A percentile compares a stretch with the other conserved stretches of the same genome.
These are phyloP conservation scores for Engraulis encrasicolus DNA, from an alignment of 2,113 vertebrate species.

Conservation along the genomic window DNA sequence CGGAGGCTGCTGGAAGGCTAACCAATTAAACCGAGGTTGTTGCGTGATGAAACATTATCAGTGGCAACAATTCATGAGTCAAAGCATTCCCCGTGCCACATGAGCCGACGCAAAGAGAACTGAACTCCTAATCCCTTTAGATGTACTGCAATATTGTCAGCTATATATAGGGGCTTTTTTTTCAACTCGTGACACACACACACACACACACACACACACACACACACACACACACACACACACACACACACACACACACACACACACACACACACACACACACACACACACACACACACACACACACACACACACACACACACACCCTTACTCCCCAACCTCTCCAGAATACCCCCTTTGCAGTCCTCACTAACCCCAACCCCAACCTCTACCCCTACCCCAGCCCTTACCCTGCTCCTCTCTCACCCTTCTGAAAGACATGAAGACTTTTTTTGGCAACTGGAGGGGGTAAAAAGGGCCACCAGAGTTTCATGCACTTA, in stretches of 20 bases:
- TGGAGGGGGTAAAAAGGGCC: constrained; percentile 65
- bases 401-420: constrained; percentile 48
- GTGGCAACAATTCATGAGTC: constrained; percentile 98
- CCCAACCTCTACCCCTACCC: no score
- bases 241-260: no score
- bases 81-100: constrained; percentile 92
- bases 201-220: no score
- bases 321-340: neutral
- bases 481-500: constrained; percentile 66
- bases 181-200: constrained; percentile 3
- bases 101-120: constrained; percentile 87
- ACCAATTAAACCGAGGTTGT: constrained; percentile 88
- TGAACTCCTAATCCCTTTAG: constrained; percentile 85
- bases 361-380: no score
- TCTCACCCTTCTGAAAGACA: constrained; percentile 68
- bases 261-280: no score
- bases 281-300: no score
- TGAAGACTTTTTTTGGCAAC: constrained; percentile 60
- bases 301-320: no score
- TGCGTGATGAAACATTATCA: constrained; percentile 97
- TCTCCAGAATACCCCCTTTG: neutral
- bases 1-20: constrained; percentile 75
- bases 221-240: no score
- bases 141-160: constrained; percentile 94
- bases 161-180: constrained; percentile 86